These are phyloP conservation scores for Anastrepha obliqua DNA, from an alignment of 1,140 invertebrate genomes.

Conservation along the genomic window DNA sequence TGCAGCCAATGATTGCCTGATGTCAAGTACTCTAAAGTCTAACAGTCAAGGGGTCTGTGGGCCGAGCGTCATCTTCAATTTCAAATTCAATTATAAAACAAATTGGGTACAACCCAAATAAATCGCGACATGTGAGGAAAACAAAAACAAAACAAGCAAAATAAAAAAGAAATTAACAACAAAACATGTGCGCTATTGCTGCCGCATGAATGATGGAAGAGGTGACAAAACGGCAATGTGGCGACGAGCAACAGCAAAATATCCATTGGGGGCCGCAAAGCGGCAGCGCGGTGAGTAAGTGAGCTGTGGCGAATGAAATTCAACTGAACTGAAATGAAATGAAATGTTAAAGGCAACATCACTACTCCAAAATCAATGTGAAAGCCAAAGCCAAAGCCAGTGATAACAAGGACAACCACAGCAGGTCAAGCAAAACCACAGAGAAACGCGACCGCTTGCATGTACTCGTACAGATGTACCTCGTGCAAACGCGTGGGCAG, in stretches of 20 bases:
- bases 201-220: neutral
- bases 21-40: neutral
- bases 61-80: constrained; percentile 73
- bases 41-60: constrained; percentile 25
- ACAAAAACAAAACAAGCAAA: neutral
- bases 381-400: neutral
- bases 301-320: neutral
- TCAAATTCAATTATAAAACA: constrained; percentile 75
- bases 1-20: neutral
- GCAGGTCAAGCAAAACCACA: constrained; percentile 53
- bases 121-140: constrained; percentile 58
- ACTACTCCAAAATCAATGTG: neutral
- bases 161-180: neutral
- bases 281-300: neutral
- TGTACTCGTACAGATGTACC: neutral
- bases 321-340: constrained; percentile 58
- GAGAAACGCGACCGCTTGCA: constrained; percentile 16
- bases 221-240: neutral
- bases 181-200: neutral
- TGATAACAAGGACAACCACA: neutral
- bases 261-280: neutral
- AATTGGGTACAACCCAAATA: constrained; percentile 67
- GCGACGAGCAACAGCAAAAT: neutral
- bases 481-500: neutral
- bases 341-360: constrained; percentile 73